phyloP scores from a whole-genome alignment of 2,888 invertebrate species.

The Oligia fasciuncula region DNA sequence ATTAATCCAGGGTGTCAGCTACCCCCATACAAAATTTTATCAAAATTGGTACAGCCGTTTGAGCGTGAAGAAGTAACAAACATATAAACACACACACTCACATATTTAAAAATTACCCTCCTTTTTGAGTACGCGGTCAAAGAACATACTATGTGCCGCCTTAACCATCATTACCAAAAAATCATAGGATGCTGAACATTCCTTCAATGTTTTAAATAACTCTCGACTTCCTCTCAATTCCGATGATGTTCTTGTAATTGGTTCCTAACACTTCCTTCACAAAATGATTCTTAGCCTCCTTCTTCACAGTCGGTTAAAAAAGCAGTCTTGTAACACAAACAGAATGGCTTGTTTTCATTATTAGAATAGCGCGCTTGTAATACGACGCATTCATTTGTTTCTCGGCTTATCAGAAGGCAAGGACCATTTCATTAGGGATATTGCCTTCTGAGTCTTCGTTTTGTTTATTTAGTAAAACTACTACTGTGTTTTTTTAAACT shows the following conservation, averaged over 20 bases:
- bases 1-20: no score
- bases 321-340: neutral
- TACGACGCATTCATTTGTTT: conserved; percentile 19
- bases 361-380: conserved; percentile 1
- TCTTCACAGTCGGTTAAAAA: neutral
- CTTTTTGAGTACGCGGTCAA: neutral
- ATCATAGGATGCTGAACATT: neutral
- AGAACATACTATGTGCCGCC: no score
- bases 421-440: conserved; percentile 10
- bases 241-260: neutral
- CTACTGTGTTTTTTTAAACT: neutral
- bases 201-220: neutral
- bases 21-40: no score
- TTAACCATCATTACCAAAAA: neutral
- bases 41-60: no score
- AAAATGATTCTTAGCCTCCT: no score
- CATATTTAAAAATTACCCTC: neutral
- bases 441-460: neutral
- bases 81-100: no score
- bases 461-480: neutral
- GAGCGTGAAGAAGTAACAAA: no score
- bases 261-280: neutral
- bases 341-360: neutral
- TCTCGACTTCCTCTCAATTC: neutral
- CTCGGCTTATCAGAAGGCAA: neutral